Conservation (phyloP, 2,888 invertebrate genomes). For the Serrognathus titanus region DNA sequence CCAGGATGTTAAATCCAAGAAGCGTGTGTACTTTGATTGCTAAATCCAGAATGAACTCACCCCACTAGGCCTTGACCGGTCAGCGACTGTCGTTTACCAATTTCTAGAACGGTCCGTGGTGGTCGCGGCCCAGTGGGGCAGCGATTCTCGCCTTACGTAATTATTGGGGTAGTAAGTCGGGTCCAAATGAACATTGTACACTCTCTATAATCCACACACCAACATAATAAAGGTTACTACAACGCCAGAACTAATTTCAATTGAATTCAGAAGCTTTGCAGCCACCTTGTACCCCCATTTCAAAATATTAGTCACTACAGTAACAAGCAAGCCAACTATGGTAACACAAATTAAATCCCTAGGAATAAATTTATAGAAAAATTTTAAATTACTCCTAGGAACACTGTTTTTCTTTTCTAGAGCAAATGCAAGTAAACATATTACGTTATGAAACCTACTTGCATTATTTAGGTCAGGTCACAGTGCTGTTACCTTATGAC, state of each 20-base stretch:
- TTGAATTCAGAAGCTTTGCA: too few species aligned
- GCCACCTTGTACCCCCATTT: too few species aligned
- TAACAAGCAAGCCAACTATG: too few species aligned
- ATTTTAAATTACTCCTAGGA: too few species aligned
- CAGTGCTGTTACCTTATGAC: conserved; percentile 65
- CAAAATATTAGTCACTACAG: too few species aligned
- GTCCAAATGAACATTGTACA: conserved; percentile 47
- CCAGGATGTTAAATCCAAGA: too few species aligned
- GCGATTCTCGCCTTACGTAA: conserved; percentile 31
- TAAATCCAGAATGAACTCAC: conserved; percentile 34
- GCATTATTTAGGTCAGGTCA: conserved; percentile 38
- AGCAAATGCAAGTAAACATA: conserved; percentile 22
- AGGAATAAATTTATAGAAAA: too few species aligned
- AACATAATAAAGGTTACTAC: conserved; percentile 4
- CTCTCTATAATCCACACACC: conserved; percentile 38
- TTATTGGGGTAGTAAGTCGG: conserved; percentile 39
- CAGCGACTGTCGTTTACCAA: conserved; percentile 31
- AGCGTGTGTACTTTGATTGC: background rate
- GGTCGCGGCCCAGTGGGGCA: conserved; percentile 41
- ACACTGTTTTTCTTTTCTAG: too few species aligned
- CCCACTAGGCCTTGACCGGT: conserved; percentile 39
- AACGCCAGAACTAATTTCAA: too few species aligned
- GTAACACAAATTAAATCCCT: too few species aligned
- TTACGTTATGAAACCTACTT: conserved; percentile 37
- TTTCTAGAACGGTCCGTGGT: conserved; percentile 37